A percentile compares a stretch with the other conserved stretches of the same genome.
These are phyloP conservation scores for Drosophila mulleri DNA, from an alignment of 2,888 invertebrate genomes.

Conservation along the genomic window DNA sequence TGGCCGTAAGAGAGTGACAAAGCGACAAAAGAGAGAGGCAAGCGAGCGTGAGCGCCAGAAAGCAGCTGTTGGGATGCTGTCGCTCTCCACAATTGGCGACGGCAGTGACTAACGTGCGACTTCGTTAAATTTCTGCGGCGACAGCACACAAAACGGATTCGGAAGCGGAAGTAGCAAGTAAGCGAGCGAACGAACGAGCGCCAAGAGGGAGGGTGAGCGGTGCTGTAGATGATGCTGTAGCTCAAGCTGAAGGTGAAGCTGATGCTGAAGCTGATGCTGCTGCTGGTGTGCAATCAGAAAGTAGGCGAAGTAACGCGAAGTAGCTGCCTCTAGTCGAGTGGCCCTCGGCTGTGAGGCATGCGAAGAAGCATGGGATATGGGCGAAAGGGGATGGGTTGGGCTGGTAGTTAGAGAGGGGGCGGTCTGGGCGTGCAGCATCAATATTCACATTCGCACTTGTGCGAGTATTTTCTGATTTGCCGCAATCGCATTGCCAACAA, in stretches of 20 bases:
- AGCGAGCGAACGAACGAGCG: constrained; percentile 60
- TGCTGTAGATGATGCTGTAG: background rate
- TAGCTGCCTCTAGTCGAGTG: constrained; percentile 55
- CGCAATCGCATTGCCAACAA: constrained; percentile 69
- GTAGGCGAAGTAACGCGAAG: constrained; percentile 74
- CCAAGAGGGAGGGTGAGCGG: constrained; percentile 2
- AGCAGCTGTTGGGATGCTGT: constrained; percentile 36
- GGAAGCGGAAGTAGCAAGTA: constrained; percentile 81
- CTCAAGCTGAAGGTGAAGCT: background rate
- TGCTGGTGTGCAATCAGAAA: constrained; percentile 33
- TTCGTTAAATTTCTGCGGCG: constrained; percentile 81
- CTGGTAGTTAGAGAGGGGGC: background rate
- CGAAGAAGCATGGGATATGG: background rate
- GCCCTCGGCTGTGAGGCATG: constrained; percentile 35
- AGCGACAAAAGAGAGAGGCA: constrained; percentile 22
- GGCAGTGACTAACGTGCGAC: constrained; percentile 74
- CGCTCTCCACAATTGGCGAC: constrained; percentile 34
- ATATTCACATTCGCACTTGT: constrained; percentile 82
- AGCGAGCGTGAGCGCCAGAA: constrained; percentile 25
- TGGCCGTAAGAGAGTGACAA: constrained; percentile 36
- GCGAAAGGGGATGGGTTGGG: background rate
- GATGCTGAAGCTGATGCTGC: constrained; percentile 4
- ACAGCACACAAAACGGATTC: constrained; percentile 81
- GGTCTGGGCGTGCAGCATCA: constrained; percentile 47
- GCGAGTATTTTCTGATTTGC: constrained; percentile 80